Base-by-base conservation (phyloP, 37 sponge, comb jelly and placozoan species). In the Theonella swinhoei region DNA sequence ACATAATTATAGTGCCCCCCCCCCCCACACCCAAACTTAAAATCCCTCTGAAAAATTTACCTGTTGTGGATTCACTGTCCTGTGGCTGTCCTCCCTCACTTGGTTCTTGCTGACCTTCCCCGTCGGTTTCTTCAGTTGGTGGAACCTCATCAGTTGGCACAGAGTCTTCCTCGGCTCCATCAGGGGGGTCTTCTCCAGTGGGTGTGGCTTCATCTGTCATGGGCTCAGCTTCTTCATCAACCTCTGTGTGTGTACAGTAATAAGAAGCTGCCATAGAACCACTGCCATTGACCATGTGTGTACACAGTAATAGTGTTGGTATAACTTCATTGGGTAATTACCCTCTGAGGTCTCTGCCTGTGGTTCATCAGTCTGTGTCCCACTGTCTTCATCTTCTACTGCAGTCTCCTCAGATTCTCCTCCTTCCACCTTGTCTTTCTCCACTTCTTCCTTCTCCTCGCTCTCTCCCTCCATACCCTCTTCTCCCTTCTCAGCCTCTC, bases 261-360 rank as follows among this genome's bases (percentile, higher is more conserved):
- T 11, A 58, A 20, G 11, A 19, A 58, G 19, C 60, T 20, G 60
- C 19, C 17, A 58, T 58, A 58, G 60, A 20, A 20, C 11, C 60
- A 58, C 60, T 20, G 19, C 19, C 11, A 58, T 58, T 20, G 11
- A 20, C 11, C 19, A 58, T 20, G 11, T 58, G 19, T 58, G 19
- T 58, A 58, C 60, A 58, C 17, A 31, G 17, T 70, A 4, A 32
- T 33, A n/a, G 47, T 74, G 4, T 4, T 36, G 14, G 33, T 76
- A 8, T 36, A 28, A 29, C 80, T 67, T 79, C 80, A 67, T 67
- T n/a, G n/a, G n/a, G n/a, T n/a, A n/a, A n/a, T n/a, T n/a, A n/a
- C n/a, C 54, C 33, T 63, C 77, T 23, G 34, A 17, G 58, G 62
- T 35, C 72, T 70, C 39, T 35, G 36, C 14, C 72, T 9, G 26